These are phyloP conservation scores for Samia ricini DNA, from an alignment of 1,140 invertebrate species.

Conservation along the genomic window DNA sequence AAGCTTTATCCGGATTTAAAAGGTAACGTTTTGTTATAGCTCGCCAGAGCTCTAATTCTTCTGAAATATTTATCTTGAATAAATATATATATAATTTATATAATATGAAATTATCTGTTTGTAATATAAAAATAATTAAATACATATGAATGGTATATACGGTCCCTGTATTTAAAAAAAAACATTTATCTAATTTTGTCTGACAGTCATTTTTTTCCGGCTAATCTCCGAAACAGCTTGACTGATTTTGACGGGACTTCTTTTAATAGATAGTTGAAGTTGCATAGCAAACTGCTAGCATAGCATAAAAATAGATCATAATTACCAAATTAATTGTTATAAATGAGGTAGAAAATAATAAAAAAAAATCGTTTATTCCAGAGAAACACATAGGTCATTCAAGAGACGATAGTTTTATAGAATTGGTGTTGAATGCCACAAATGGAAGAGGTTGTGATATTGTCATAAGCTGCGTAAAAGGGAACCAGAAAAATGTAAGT, in stretches of 20 bases:
- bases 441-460: slow-evolving; percentile 26
- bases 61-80: too few species aligned
- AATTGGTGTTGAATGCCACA: slow-evolving; percentile 21
- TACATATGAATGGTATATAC: too few species aligned
- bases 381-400: slow-evolving; percentile 27
- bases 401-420: slow-evolving; percentile 23
- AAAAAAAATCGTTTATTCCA: not conserved
- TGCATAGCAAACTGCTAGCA: too few species aligned
- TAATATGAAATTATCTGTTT: too few species aligned
- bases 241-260: too few species aligned
- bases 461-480: slow-evolving; percentile 22
- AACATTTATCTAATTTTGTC: not conserved
- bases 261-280: not conserved
- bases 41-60: too few species aligned
- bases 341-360: not conserved
- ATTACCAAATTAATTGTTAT: not conserved
- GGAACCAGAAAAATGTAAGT: slow-evolving; percentile 33
- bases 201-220: too few species aligned
- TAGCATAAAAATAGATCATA: not conserved
- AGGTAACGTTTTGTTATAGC: slow-evolving; percentile 17
- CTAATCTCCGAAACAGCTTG: too few species aligned
- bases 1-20: slow-evolving; percentile 27
- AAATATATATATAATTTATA: too few species aligned
- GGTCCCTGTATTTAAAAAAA: too few species aligned
- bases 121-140: too few species aligned